phyloP scores from a whole-genome alignment of 2,797 vertebrate genomes.

The Orestias chungarensis region DNA sequence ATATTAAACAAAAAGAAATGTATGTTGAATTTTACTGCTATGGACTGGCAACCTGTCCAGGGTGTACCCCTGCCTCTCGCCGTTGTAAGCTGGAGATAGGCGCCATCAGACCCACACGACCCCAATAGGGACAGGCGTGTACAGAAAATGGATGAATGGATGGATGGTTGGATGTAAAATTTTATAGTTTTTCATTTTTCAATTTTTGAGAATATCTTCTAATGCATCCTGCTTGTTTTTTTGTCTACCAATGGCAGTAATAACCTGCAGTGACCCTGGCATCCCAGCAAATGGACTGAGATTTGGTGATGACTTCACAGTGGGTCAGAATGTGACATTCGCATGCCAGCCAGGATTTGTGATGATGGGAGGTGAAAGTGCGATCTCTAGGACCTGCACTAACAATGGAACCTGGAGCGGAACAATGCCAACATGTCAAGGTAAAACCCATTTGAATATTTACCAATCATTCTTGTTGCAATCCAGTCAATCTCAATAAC shows the following conservation, averaged over 20 bases:
- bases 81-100: too few relatives aligned
- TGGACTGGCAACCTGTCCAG: too few relatives aligned
- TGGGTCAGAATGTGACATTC: constrained; percentile 92
- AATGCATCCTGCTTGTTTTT: constrained; percentile 8
- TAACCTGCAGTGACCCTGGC: constrained; percentile 93
- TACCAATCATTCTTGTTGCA: not conserved
- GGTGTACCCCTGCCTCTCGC: too few relatives aligned
- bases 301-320: constrained; percentile 89
- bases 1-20: too few relatives aligned
- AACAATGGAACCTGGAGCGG: constrained; percentile 95
- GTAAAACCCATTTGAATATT: constrained; percentile 71
- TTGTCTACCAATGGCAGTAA: constrained; percentile 79
- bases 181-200: not conserved
- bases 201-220: constrained; percentile 8
- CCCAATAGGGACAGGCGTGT: too few relatives aligned
- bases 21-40: too few relatives aligned
- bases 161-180: too few relatives aligned
- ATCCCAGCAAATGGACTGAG: constrained; percentile 89
- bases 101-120: too few relatives aligned
- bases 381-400: constrained; percentile 85
- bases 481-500: constrained; percentile 58
- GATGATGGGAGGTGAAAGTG: constrained; percentile 82
- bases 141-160: too few relatives aligned
- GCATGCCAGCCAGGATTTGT: constrained; percentile 91
- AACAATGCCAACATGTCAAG: constrained; percentile 87